Percentiles rank a stretch among this genome's conserved stretches.
These are phyloP conservation scores for Craseonycteris thonglongyai DNA, from an alignment of 2,113 vertebrate genomes.

Conservation along the genomic window DNA sequence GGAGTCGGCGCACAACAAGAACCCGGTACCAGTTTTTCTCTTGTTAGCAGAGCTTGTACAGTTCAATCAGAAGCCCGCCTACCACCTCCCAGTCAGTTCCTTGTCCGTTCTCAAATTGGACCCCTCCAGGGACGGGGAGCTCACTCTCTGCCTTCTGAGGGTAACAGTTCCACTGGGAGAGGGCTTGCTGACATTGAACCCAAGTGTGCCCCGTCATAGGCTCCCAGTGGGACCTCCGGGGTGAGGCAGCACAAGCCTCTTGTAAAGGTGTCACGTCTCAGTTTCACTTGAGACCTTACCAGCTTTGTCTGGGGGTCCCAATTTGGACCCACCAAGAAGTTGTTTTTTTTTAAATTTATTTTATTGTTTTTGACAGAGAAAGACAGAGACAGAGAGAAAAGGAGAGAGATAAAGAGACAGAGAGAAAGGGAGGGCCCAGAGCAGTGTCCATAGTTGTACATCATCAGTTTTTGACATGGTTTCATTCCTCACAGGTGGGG, in stretches of 20 bases:
- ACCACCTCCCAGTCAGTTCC: fast-evolving
- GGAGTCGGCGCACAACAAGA: not conserved
- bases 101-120: not conserved
- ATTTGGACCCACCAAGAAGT: not conserved
- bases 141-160: not conserved
- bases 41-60: not conserved
- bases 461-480: too few species aligned
- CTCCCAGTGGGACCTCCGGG: fast-evolving
- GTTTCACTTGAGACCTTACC: not conserved
- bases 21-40: not conserved
- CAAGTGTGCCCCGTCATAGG: fast-evolving
- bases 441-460: too few species aligned
- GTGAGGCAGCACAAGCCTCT: fast-evolving
- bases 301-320: not conserved
- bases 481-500: too few species aligned
- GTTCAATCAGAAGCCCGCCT: not conserved
- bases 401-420: too few species aligned
- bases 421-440: too few species aligned
- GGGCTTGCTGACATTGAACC: fast-evolving
- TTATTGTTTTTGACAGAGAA: too few species aligned
- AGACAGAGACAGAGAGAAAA: too few species aligned
- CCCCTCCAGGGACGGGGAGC: not conserved
- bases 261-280: not conserved
- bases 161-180: not conserved
- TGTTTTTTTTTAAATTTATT: too few species aligned